Percentiles rank a stretch among this genome's conserved stretches.
These are phyloP conservation scores for Laterallus jamaicensis DNA, from an alignment of 2,113 vertebrate genomes.

Conservation along the genomic window DNA sequence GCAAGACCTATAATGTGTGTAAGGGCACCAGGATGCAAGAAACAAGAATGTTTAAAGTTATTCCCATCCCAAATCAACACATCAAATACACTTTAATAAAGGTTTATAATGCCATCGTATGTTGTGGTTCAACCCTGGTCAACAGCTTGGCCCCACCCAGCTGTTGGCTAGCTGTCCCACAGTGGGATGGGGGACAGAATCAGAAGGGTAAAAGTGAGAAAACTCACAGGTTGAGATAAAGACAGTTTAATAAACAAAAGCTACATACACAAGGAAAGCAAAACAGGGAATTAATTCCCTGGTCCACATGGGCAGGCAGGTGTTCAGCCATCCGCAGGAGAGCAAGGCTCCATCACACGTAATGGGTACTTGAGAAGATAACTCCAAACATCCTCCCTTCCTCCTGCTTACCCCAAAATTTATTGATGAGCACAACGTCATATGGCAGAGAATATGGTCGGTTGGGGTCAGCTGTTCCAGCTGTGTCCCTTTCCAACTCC, in stretches of 20 bases:
- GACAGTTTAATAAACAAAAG: neutral
- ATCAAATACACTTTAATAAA: neutral
- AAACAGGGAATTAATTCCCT: neutral
- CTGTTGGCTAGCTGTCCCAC: fast-evolving
- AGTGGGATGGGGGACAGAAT: neutral
- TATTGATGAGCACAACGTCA: neutral
- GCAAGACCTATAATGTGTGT: neutral
- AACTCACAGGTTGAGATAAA: neutral
- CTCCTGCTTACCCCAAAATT: neutral
- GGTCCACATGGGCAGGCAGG: fast-evolving
- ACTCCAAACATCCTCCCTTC: fast-evolving
- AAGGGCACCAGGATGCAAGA: neutral
- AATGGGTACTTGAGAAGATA: neutral
- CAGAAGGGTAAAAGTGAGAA: neutral
- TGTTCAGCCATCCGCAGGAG: neutral
- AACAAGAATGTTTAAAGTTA: neutral
- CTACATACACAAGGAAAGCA: fast-evolving
- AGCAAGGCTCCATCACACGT: fast-evolving
- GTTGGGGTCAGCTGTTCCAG: neutral
- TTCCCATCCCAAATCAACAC: neutral
- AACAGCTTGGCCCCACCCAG: neutral
- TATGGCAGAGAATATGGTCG: neutral
- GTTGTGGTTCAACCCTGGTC: neutral
- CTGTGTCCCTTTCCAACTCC: neutral
- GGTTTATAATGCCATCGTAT: neutral